Percentiles rank a stretch among this genome's conserved stretches.
These are phyloP conservation scores for Umimayanthus kanabou DNA, from an alignment of 92 coral and sea anemone species.

Conservation along the genomic window DNA sequence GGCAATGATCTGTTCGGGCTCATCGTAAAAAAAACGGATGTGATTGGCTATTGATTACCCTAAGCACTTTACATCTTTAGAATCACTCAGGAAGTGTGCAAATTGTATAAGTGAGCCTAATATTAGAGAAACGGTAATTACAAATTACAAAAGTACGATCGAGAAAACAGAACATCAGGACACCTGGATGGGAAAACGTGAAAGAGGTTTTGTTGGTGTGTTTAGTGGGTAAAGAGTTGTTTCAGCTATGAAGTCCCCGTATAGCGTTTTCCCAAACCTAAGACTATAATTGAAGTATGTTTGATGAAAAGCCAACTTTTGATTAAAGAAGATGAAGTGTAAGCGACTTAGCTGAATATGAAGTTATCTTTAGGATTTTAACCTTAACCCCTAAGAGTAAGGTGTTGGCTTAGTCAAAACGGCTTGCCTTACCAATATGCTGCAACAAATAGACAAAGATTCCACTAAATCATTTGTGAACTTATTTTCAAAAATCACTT, in stretches of 20 bases:
- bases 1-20: neutral
- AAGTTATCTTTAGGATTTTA: neutral
- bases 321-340: neutral
- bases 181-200: neutral
- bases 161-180: neutral
- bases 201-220: neutral
- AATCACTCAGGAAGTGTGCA: conserved; percentile 1
- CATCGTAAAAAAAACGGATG: neutral
- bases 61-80: neutral
- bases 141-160: neutral
- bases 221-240: neutral
- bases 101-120: neutral
- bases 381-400: neutral
- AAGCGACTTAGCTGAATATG: neutral
- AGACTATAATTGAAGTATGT: neutral
- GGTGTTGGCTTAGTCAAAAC: too few species aligned
- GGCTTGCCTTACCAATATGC: neutral
- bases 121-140: too few species aligned
- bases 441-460: neutral
- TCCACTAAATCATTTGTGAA: neutral
- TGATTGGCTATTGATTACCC: neutral
- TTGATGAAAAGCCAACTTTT: neutral
- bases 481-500: too few species aligned
- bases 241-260: neutral
- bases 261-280: neutral